Base-by-base conservation (phyloP, 2,797 vertebrate species). In the Intellagama lesueurii region DNA sequence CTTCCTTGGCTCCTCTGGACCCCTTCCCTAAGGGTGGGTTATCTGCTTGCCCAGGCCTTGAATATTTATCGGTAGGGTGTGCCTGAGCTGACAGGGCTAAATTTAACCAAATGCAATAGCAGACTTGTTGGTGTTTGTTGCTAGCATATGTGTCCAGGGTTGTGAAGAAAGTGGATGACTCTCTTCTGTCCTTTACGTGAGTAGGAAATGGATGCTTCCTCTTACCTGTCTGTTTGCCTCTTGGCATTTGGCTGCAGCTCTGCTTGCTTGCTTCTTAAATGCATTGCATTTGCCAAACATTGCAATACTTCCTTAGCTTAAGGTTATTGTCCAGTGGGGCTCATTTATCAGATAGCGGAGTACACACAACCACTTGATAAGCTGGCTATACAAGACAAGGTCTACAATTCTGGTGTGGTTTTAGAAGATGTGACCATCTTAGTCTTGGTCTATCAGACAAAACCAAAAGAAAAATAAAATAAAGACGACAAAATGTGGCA, bases 31-130 rank as follows among this genome's bases (percentile, higher is more conserved):
- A 81, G 80, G 60, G 40, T 78, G 7, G 52, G 47, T 86, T 89
- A 91, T 89, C 89, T 87, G 17, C 35, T 83, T 49, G 60, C 56
- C 80, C 87, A 86, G 84, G 26, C 52, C 73, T 88, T 35, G 11
- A 64, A 7, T 69, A 28, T 35, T 90, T 87, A 79, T 83, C 85
- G 72, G 66, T 9, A 24, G 78, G 40, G 83, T 69, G 47, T 86
- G 83, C 7, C 64, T 35, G 16, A 64, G 4, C 35, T 86, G 90
- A 83, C 19, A 60, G 11, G 56, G 60, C 35, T 77, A 16, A 82
- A 22, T 88, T 88, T 77, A 88, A 16, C 52, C 35, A 77, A 78
- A 47, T 70, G 47, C 77, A 56, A 64, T 32, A 68, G n/a, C 24
- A 19, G 12, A 32, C 47, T 64, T 17, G 24, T 26, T 68, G 19